phyloP scores from a whole-genome alignment of 2,113 vertebrate species.

The Tyrannus savana region DNA sequence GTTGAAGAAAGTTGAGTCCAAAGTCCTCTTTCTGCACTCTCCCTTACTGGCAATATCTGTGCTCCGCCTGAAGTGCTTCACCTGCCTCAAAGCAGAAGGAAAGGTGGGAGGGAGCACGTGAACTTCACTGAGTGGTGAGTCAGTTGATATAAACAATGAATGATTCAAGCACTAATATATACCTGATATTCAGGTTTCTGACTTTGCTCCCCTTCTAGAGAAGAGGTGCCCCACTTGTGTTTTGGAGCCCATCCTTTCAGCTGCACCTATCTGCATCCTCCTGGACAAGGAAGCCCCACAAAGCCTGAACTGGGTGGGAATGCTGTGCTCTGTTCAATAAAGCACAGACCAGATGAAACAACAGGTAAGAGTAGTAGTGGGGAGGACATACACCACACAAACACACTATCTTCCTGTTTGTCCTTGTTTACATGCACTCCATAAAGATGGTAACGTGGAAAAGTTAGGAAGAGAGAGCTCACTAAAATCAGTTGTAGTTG shows the following conservation, averaged over 20 bases:
- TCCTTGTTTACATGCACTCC: background rate
- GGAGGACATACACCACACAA: background rate
- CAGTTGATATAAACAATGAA: constrained; percentile 26
- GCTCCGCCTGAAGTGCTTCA: constrained; percentile 4
- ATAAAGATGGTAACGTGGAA: background rate
- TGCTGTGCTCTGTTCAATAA: background rate
- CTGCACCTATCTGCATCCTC: background rate
- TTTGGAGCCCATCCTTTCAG: background rate
- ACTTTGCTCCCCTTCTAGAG: background rate
- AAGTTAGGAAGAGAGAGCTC: background rate
- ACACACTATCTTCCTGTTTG: background rate
- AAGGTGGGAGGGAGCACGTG: background rate
- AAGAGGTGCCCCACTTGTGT: background rate
- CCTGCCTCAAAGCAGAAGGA: background rate
- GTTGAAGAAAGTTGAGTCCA: background rate
- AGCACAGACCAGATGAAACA: background rate
- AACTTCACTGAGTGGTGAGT: background rate
- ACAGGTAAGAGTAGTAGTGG: background rate
- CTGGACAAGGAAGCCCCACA: background rate
- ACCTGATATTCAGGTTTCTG: constrained; percentile 13
- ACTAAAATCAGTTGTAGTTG: background rate
- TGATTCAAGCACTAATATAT: constrained; percentile 26
- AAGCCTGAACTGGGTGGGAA: background rate
- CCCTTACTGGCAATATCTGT: background rate
- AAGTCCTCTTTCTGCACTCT: constrained; percentile 35